These are phyloP conservation scores for Sesia bembeciformis DNA, from an alignment of 2,888 invertebrate species.

Conservation along the genomic window DNA sequence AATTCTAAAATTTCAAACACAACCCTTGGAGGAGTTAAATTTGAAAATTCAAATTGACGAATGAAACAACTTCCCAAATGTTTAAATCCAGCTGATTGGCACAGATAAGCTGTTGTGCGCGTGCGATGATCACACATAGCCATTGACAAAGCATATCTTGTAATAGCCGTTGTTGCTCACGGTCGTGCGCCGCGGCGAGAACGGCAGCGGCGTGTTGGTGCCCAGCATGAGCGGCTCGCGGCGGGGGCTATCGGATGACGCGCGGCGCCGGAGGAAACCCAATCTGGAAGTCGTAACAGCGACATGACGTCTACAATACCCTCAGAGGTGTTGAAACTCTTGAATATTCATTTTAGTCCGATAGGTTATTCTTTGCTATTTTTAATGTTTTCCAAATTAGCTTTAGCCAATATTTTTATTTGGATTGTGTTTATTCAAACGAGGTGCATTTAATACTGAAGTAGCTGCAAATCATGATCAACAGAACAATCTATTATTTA, in stretches of 20 bases:
- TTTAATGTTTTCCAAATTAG: too few species aligned
- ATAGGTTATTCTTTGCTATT: too few species aligned
- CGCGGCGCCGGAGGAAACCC: conserved; percentile 68
- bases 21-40: too few species aligned
- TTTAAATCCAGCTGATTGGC: conserved; percentile 57
- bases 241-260: conserved; percentile 72
- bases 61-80: conserved; percentile 22
- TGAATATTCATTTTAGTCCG: too few species aligned
- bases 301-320: too few species aligned
- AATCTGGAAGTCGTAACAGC: conserved; percentile 32
- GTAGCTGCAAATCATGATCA: too few species aligned
- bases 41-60: not conserved
- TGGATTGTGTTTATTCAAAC: too few species aligned
- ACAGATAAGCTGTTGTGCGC: conserved; percentile 31
- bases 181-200: conserved; percentile 73
- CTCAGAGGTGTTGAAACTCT: too few species aligned
- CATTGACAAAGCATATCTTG: conserved; percentile 75
- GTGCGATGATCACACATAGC: conserved; percentile 54
- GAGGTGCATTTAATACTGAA: too few species aligned
- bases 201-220: conserved; percentile 46
- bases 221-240: conserved; percentile 58
- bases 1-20: too few species aligned
- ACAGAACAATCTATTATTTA: too few species aligned
- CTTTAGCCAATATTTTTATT: too few species aligned
- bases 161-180: conserved; percentile 74